Conservation (phyloP, 2,888 invertebrate genomes). For the Lycaena phlaeas region DNA sequence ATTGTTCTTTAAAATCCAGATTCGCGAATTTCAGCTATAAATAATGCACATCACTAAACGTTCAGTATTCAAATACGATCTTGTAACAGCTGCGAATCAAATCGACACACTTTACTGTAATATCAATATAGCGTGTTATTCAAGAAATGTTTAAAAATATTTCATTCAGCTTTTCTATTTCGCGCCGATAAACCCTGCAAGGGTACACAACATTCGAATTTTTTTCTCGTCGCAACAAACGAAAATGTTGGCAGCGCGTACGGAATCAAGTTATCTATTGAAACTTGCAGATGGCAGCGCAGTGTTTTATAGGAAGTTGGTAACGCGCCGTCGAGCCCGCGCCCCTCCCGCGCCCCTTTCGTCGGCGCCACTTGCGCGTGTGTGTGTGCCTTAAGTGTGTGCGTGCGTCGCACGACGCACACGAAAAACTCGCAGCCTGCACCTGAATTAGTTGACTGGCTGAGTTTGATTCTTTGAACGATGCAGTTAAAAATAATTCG, state of each 20-base stretch:
- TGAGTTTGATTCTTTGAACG: neutral
- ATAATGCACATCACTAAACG: constrained; percentile 41
- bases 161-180: constrained; percentile 40
- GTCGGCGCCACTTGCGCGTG: constrained; percentile 20
- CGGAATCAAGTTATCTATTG: constrained; percentile 67
- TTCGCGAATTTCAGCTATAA: constrained; percentile 42
- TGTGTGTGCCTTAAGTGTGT: constrained; percentile 23
- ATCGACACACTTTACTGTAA: constrained; percentile 40
- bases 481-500: neutral
- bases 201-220: constrained; percentile 51
- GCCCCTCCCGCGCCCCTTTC: constrained; percentile 26
- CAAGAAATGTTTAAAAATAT: constrained; percentile 8
- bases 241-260: constrained; percentile 58
- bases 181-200: constrained; percentile 42
- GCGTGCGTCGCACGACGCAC: constrained; percentile 25
- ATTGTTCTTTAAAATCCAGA: constrained; percentile 51
- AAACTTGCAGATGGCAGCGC: constrained; percentile 71
- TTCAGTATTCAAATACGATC: constrained; percentile 14
- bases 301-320: constrained; percentile 62
- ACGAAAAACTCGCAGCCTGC: constrained; percentile 22
- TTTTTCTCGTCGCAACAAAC: constrained; percentile 34
- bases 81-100: constrained; percentile 25
- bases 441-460: constrained; percentile 19
- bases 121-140: neutral
- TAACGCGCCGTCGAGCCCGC: constrained; percentile 33